Percentiles rank a stretch among this genome's conserved stretches.
Conservation (phyloP, 2,888 invertebrate species). For the Baccha elongata region DNA sequence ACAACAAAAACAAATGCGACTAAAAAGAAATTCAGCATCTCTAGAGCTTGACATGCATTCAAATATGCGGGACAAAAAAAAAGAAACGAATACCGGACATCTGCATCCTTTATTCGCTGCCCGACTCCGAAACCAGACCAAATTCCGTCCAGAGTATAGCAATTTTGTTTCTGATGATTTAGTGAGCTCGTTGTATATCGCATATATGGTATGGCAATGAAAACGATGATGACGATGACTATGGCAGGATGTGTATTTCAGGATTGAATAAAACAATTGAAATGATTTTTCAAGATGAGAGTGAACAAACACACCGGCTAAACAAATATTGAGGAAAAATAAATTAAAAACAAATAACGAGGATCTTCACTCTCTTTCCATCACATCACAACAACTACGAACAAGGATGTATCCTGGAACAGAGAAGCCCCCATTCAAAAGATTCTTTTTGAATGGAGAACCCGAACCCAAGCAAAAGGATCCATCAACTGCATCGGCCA, state of each 20-base stretch:
- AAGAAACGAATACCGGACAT: conserved; percentile 33
- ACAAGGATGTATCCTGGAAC: neutral
- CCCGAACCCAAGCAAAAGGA: neutral
- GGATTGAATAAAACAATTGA: conserved; percentile 67
- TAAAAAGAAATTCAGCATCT: neutral
- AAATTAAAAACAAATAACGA: conserved; percentile 72
- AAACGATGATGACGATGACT: neutral
- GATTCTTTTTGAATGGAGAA: conserved; percentile 12
- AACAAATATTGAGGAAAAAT: conserved; percentile 73
- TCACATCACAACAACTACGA: neutral
- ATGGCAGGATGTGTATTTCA: conserved; percentile 12
- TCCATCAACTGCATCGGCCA: conserved; percentile 4
- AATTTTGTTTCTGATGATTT: conserved; percentile 27
- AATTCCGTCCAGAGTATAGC: neutral
- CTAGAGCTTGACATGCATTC: conserved; percentile 36
- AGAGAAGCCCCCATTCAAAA: conserved; percentile 30
- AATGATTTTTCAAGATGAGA: conserved; percentile 73
- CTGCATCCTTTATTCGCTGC: conserved; percentile 45
- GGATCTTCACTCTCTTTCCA: conserved; percentile 36
- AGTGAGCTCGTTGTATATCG: conserved; percentile 13
- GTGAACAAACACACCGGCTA: conserved; percentile 65
- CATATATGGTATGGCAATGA: neutral
- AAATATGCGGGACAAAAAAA: conserved; percentile 7
- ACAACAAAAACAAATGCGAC: conserved; percentile 5
- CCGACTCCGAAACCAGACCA: neutral